Base-by-base conservation (phyloP, 2,113 vertebrate genomes). In the Xyrauchen texanus region DNA sequence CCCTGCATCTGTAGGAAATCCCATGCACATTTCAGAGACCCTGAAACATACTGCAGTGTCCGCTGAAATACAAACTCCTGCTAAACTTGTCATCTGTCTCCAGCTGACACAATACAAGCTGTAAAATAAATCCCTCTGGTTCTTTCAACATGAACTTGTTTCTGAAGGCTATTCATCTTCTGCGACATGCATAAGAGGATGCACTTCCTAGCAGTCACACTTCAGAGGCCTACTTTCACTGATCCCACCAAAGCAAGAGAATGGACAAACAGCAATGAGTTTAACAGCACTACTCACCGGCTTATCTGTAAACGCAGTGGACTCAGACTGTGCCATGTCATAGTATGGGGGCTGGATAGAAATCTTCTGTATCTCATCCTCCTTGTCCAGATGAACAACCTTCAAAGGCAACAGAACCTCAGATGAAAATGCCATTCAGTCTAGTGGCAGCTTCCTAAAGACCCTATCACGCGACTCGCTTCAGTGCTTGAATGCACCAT, bases 331-430 rank as follows among this genome's bases (percentile, higher is more conserved):
- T 42, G 93, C 93, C 93, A 95, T 94, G 90, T 97, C 94, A 0
- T 94, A 97, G 91, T 97, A 97, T 12, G 93, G 92, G 16, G 94
- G 82, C 88, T 97, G 94, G 4, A 94, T 90, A 42, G 94, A 91
- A 76, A 94, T 89, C 83, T 95, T 94, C 91, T 95, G 93, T 60
- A 92, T 90, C 73, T 96, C 94, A 76, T 95, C 94, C 11, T 96
- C 94, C 82, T 95, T 95, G 89, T 95, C 95, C 63, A 96, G 88
- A 83, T 94, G 93, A 80, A 95, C 94, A 80, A 95, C 93, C 95
- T 98, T 87, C 7, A 81, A 84, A 85, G 0, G 68, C 84, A 82
- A 86, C 70, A 61, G 84, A 68, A 90, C 69, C 81, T 89, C 81
- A 86, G 51, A 83, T 78, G 72, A 58, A 46, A 44, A 52, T 15